Evolutionary conservation across 2,888 invertebrate genomes (phyloP), one percentile per base, ranked within the genome.

Genomic region (Caenorhabditis sp.): DNA sequence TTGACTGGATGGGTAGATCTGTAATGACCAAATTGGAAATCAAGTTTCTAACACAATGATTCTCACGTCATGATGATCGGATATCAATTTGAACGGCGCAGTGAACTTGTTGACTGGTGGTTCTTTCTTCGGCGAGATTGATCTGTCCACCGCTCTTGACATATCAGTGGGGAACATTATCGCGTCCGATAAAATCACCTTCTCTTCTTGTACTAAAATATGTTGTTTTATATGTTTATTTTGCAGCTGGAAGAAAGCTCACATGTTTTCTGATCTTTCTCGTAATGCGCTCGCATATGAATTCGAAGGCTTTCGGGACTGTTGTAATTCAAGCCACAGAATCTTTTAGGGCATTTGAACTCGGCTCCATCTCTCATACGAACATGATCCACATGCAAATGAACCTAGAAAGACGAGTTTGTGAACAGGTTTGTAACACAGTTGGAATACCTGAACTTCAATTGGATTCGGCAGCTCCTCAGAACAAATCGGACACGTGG

Each of bases 301-400:
- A 61, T 60, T 0, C 89, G 83, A 2, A 91, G 85, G 35, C 82
- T 80, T 6, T 88, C 88, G 15, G 77, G 60, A 53, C 77, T 84
- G n/a, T 89, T 89, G 53, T 87, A 92, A 15, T 89, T 85, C 47
- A 82, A 80, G 6, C 81, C 87, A 37, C 89, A 89, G 50, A 70
- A 50, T n/a, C 58, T 74, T 26, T 82, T 50, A 5, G 91, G 90
- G 67, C 91, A 91, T 37, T 76, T 77, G 62, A 84, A 89, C 65
- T 90, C 88, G 26, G 83, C 86, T 13, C 91, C 91, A 62, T 91
- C 91, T 20, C 85, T 82, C 77, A 90, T 87, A 18, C 77, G 53
- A 26, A 91, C 76, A 80, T 91, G 91, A 65, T 91, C 91, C 18
- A 90, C 85, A 51, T 90, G 88, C 20, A 90, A 58, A 62, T 91